phyloP scores from a whole-genome alignment of 2,888 invertebrate genomes.

The Linyphia triangularis region DNA sequence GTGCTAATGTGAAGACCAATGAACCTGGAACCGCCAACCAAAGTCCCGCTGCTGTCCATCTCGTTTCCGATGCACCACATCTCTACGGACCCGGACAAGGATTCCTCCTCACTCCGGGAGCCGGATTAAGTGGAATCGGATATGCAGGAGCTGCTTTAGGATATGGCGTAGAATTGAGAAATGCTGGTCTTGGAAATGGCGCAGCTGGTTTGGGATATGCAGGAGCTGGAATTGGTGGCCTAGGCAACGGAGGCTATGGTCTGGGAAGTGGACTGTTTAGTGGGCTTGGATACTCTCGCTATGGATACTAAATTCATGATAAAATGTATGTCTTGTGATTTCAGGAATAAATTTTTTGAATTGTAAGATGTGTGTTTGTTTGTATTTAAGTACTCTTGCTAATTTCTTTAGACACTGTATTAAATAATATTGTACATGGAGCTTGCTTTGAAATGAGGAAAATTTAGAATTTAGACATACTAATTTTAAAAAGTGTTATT shows the following conservation, averaged over 20 bases:
- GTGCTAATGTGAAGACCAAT: constrained; percentile 52
- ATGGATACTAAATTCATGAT: constrained; percentile 4
- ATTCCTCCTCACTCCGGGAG: not conserved
- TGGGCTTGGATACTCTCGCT: not conserved
- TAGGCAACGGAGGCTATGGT: not conserved
- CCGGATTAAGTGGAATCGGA: not conserved
- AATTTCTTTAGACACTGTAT: no score
- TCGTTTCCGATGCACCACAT: constrained; percentile 10
- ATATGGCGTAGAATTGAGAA: not conserved
- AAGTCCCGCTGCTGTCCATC: constrained; percentile 36
- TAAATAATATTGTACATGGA: no score
- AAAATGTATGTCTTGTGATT: no score
- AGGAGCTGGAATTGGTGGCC: not conserved
- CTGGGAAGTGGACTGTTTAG: not conserved
- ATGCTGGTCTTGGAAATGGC: constrained; percentile 4
- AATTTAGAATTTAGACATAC: no score
- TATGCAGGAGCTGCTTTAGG: not conserved
- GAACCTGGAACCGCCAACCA: constrained; percentile 46
- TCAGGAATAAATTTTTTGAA: no score
- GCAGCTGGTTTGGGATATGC: constrained; percentile 8
- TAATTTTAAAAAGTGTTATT: no score
- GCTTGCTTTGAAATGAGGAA: no score
- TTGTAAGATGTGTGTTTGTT: no score
- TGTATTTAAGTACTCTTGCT: no score
- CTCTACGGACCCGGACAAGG: not conserved